Conservation (phyloP, 37 sponge, comb jelly and placozoan genomes). For the Bolinopsis microptera region DNA sequence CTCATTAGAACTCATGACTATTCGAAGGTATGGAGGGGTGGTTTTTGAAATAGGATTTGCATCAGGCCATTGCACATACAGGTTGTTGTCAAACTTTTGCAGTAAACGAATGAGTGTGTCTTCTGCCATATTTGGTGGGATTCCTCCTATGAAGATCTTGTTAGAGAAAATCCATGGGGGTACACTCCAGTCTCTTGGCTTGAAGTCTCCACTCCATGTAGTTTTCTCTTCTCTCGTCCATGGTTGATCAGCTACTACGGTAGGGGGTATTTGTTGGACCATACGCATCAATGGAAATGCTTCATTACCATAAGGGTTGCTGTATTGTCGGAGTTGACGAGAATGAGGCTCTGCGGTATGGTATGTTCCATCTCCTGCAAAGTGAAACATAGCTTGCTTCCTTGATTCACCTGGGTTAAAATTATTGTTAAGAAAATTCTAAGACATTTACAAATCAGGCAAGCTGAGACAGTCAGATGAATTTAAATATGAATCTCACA, state of each 20-base stretch:
- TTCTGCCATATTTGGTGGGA: neutral
- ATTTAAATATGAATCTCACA: too few relatives aligned
- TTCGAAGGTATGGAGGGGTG: neutral
- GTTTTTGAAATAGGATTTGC: neutral
- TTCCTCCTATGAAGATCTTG: slow-evolving; percentile 17
- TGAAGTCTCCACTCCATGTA: neutral
- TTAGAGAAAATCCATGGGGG: neutral
- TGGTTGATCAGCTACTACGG: too few relatives aligned
- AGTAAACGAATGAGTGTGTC: neutral
- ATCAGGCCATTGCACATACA: neutral
- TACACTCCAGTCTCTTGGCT: neutral
- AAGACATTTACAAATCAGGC: too few relatives aligned
- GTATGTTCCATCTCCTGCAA: too few relatives aligned
- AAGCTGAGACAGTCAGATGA: too few relatives aligned
- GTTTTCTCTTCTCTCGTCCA: neutral
- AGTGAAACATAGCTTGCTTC: neutral
- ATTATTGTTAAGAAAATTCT: too few relatives aligned
- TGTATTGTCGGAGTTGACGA: too few relatives aligned
- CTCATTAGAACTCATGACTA: slow-evolving; percentile 21
- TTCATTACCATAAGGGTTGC: too few relatives aligned
- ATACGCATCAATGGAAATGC: too few relatives aligned
- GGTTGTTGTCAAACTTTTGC: neutral
- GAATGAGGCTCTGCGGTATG: too few relatives aligned
- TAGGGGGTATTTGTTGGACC: too few relatives aligned
- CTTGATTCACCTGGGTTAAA: too few relatives aligned